Base-by-base conservation (phyloP, 23 tunicate species). In the Trididemnum nubilum region DNA sequence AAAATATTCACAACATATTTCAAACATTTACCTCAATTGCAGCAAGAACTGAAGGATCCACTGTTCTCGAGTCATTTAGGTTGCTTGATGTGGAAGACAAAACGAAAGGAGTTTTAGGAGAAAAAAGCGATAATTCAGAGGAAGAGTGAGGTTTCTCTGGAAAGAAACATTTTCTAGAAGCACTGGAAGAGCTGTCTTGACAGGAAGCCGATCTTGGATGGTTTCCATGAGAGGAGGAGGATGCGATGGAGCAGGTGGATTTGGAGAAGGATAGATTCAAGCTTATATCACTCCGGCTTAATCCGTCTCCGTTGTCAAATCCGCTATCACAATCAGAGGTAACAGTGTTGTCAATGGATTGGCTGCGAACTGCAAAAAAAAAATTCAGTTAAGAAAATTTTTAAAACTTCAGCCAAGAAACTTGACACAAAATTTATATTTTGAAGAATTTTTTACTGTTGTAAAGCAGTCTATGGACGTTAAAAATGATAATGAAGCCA, bases 301-400 rank as follows among this genome's bases (percentile, higher is more conserved):
- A 28, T 25, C 61, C 65, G 39, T 85, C 90, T 7, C 90, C 90
- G 72, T 85, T 85, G 80, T 85, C 90, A 73, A 85, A 85, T 7
- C 90, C 90, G 60, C 90, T 85, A 51, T 85, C 90, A 70, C 90
- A 85, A 65, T 85, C 90, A 28, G 90, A 85, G 24, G 90, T 85
- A 57, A 85, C 77, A 33, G 84, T 79, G 28, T 34, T 60, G 51
- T 85, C 90, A 2, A 78, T 57, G 33, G 90, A 78, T 21, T 72
- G 83, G 24, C 61, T 78, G 51, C 84, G 83, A 58, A 64, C 88
- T 85, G 38, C 12, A 83, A 73, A 73, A 73, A 36, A 39, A 33
- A 65, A 78, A 2, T 50, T 49, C n/a, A n/a, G n/a, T n/a, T 36
- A 22, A 29, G 12, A 71, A 71, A 19, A 19, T 31, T 32, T 32